Conservation (phyloP, 2,797 vertebrate genomes). For the Lacerta agilis region DNA sequence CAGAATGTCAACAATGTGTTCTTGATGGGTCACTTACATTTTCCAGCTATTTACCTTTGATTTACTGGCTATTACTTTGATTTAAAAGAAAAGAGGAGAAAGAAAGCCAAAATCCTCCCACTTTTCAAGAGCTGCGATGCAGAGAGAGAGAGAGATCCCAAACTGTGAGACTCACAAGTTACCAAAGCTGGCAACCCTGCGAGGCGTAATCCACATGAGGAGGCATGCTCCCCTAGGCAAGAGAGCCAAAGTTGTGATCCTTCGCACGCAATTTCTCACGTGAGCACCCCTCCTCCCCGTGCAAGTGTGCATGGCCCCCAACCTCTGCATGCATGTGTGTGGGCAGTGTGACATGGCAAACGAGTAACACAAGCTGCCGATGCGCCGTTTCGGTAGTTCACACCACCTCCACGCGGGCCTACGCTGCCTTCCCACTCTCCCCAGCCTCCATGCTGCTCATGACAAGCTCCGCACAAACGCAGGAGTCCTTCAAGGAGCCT, state of each 20-base stretch:
- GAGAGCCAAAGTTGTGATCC: not conserved
- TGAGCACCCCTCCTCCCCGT: slow-evolving; percentile 30
- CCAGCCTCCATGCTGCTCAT: not conserved
- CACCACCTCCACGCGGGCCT: slow-evolving; percentile 68
- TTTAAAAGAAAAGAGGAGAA: not conserved
- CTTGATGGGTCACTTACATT: not conserved
- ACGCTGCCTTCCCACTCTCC: slow-evolving; percentile 61
- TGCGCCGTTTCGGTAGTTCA: slow-evolving; percentile 72
- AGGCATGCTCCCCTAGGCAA: not conserved
- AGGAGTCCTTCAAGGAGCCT: slow-evolving; percentile 35
- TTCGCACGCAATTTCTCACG: slow-evolving; percentile 30
- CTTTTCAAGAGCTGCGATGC: not conserved
- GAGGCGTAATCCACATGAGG: slow-evolving; percentile 12
- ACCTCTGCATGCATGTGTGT: slow-evolving; percentile 62
- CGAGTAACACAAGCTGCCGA: slow-evolving; percentile 74
- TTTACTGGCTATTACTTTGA: not conserved
- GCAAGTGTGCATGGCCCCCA: slow-evolving; percentile 60
- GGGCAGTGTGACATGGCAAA: slow-evolving; percentile 76
- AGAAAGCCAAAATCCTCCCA: not conserved
- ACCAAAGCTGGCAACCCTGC: slow-evolving; percentile 4
- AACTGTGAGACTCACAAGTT: not conserved
- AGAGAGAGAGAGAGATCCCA: slow-evolving; percentile 7
- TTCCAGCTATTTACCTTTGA: not conserved
- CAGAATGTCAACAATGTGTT: not conserved
- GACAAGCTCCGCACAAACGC: not conserved